Evolutionary conservation across 2,888 invertebrate species (phyloP), one percentile per base, ranked within the genome.

Genomic region (Campaea margaritaria): DNA sequence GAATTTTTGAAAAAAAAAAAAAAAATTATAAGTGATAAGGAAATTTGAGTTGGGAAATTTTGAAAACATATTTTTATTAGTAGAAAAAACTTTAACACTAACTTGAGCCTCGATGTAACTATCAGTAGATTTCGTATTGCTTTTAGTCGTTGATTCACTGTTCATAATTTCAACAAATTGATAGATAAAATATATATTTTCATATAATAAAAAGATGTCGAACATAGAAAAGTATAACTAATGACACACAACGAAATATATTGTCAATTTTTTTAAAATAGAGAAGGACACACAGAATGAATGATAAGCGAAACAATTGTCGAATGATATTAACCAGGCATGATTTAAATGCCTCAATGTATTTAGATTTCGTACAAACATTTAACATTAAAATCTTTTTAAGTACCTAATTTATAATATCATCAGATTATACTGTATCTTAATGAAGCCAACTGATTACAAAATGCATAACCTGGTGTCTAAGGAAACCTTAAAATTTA

Each of bases 391-490:
- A 36, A 2, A 34, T 10, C 34, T n/a, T n/a, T 12, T n/a, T 3
- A 2, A 36, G 12, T 7, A 12, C 3, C 36, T 36, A 11, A n/a
- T 4, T n/a, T n/a, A 42, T 49, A 47, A 62, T 55, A 53, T 46
- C 56, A 57, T 67, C 43, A 54, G 50, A 62, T 60, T 43, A 21
- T 36, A 50, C 13, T 43, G 67, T 51, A 57, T 48, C 48, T 54
- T 64, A 53, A 66, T 65, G 58, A 79, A 77, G 74, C 74, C 64
- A 77, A 76, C 72, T 65, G 75, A 75, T 70, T 48, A 11, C 71
- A 72, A 85, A 90, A 89, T 90, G 89, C 89, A 89, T 59, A 82
- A 75, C 75, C 89, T 89, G 91, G 89, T 82, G 72, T 81, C 79
- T 78, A 78, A 85, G 78, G 72, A 79, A 80, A 77, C 61, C 81